A percentile compares a stretch with the other conserved stretches of the same genome.
Evolutionary conservation across 2,797 vertebrate genomes (phyloP).

Genomic region (Lepilemur septentrionalis): DNA sequence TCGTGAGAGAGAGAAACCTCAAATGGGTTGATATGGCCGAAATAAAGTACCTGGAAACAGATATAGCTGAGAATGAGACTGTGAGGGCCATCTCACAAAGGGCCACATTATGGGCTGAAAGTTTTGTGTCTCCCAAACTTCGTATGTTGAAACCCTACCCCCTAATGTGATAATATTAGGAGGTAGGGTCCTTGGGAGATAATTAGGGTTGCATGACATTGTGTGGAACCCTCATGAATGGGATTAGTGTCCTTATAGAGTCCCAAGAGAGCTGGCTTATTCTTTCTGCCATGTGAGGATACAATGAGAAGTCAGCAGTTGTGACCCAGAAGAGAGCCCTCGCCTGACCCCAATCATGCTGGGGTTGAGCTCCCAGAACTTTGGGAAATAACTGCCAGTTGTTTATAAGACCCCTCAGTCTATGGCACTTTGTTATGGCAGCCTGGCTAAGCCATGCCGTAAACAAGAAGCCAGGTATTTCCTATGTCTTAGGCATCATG

Average conservation of each 20-base stretch:
- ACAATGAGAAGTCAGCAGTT: neutral
- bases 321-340: neutral
- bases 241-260: neutral
- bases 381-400: neutral
- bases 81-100: accelerated
- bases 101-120: neutral
- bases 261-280: neutral
- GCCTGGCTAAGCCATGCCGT: neutral
- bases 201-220: neutral
- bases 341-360: neutral
- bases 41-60: neutral
- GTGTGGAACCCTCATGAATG: neutral
- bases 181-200: neutral
- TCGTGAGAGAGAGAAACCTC: neutral
- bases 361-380: neutral
- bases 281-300: neutral
- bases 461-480: neutral
- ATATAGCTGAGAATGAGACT: neutral
- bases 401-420: neutral
- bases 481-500: neutral
- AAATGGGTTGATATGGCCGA: neutral
- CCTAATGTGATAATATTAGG: neutral
- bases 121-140: neutral
- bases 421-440: too few species aligned
- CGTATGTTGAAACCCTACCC: neutral